phyloP scores from a whole-genome alignment of 2,797 vertebrate species.

The Coluber constrictor region DNA sequence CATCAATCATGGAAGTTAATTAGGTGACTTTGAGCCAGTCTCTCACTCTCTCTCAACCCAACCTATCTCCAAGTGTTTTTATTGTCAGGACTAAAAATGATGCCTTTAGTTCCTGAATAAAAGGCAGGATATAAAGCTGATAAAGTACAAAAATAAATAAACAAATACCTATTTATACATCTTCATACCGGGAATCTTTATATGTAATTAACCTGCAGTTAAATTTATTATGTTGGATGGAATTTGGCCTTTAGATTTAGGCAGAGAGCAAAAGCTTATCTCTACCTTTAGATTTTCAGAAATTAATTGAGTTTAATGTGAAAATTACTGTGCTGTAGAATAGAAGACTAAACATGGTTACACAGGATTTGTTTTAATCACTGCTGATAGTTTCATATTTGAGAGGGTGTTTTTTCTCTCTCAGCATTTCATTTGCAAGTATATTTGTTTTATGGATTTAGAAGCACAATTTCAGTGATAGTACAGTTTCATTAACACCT shows the following conservation, averaged over 20 bases:
- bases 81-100: background rate
- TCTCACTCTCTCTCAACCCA: background rate
- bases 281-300: conserved; percentile 47
- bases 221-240: background rate
- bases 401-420: conserved; percentile 32
- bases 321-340: conserved; percentile 45
- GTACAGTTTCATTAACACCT: conserved; percentile 30
- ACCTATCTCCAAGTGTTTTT: background rate
- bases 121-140: background rate
- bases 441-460: conserved; percentile 42
- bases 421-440: conserved; percentile 43
- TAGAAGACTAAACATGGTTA: conserved; percentile 29
- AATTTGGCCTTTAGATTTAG: conserved; percentile 22
- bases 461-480: background rate
- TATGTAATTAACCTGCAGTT: background rate
- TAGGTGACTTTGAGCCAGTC: background rate
- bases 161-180: background rate
- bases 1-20: background rate
- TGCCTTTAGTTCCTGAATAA: background rate
- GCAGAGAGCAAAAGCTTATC: conserved; percentile 34
- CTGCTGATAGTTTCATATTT: conserved; percentile 31
- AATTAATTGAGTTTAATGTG: conserved; percentile 42
- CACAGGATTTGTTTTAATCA: conserved; percentile 5
- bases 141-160: background rate
- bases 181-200: background rate